Conservation (phyloP, 64 coral and sea anemone species). For the Anthopleura sola region DNA sequence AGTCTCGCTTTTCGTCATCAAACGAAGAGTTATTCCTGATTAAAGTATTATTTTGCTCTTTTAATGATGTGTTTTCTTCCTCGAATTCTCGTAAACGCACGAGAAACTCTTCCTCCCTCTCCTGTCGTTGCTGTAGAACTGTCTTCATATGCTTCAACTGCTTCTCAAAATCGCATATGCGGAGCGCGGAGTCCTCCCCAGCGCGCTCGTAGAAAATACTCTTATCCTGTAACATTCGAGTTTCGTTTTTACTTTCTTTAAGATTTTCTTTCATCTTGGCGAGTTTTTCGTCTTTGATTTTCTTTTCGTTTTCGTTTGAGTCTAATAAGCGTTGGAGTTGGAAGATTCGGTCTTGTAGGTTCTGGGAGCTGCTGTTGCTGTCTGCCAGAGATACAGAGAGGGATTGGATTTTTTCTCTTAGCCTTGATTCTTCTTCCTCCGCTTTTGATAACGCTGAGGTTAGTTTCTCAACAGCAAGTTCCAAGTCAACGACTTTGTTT, state of each 20-base stretch:
- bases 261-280: conserved; percentile 40
- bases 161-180: conserved; percentile 65
- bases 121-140: conserved; percentile 64
- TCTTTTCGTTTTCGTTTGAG: conserved; percentile 76
- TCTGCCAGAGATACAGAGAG: conserved; percentile 77
- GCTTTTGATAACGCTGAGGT: conserved; percentile 55
- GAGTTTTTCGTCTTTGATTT: conserved; percentile 62
- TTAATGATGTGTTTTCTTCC: conserved; percentile 40
- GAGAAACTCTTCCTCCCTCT: conserved; percentile 63
- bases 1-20: conserved; percentile 71
- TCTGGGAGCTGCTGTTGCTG: conserved; percentile 84
- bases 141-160: conserved; percentile 73
- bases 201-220: conserved; percentile 50
- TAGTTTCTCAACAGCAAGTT: conserved; percentile 57
- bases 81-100: conserved; percentile 54
- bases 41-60: conserved; percentile 67
- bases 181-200: conserved; percentile 50
- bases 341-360: conserved; percentile 81
- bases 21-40: conserved; percentile 70
- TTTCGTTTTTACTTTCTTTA: conserved; percentile 78
- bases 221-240: conserved; percentile 58
- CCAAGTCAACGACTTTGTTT: conserved; percentile 49
- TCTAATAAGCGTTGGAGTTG: conserved; percentile 81
- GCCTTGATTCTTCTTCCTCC: conserved; percentile 48
- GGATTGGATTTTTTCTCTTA: conserved; percentile 80